Base-by-base conservation (phyloP, 2,797 vertebrate genomes). In the Tangara arthus region DNA sequence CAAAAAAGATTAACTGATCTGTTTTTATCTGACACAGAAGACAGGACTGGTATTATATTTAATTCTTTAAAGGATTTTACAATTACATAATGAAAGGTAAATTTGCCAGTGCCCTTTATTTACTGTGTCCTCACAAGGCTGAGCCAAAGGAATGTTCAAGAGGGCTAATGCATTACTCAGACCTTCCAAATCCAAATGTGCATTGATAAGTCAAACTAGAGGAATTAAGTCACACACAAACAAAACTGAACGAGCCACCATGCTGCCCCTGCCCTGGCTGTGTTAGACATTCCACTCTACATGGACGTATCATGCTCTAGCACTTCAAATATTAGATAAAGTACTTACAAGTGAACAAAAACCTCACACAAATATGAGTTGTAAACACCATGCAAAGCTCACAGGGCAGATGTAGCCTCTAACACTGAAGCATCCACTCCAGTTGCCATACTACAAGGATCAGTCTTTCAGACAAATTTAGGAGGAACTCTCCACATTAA, bases 341-440 rank as follows among this genome's bases (percentile, higher is more conserved):
- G 70, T 69, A 94, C 53, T 87, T 26, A 39, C 9, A 50, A 94
- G 87, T 60, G 82, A 85, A 94, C 37, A 49, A 66, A 57, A 39
- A 34, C 61, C 35, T n/a, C 61, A 10, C 80, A 65, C 59, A 55
- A 70, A 82, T 30, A 75, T 77, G 65, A 94, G 66, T 26, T 69
- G 89, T 52, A 80, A 95, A 96, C 66, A 91, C 56, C 97, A 96
- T 98, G 97, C 97, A 96, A 75, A 92, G 92, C 93, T 97, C 95
- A 97, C 96, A 96, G 49, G 65, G 95, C 72, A 90, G 86, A 93
- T n/a, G 94, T 21, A 37, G 37, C 37, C 37, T 37, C 37, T 37
- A 89, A 93, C 82, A 97, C 44, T 35, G 93, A 95, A 94, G 97
- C 92, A 94, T 95, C 91, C 93, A 77, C 75, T 92, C 94, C 93